Evolutionary conservation across 2,888 invertebrate genomes (phyloP), one percentile per base, ranked within the genome.

Genomic region (Diogma glabrata): DNA sequence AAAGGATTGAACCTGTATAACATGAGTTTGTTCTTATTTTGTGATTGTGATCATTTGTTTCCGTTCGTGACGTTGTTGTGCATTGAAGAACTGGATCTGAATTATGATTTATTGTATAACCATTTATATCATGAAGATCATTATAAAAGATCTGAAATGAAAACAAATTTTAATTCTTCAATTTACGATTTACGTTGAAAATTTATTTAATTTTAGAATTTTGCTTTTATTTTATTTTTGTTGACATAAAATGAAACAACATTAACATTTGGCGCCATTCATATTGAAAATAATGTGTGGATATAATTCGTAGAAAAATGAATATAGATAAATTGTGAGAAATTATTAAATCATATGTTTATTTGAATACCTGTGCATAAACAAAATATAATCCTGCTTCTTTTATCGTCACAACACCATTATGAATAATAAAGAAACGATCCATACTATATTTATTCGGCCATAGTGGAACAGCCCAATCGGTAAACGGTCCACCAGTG

Each of bases 121-220:
- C 84, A 58, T 85, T 86, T 36, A 78, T 74, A 62, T 87, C 84
- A 63, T 84, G 85, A 49, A 78, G 76, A 61, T 88, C 87, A 53
- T 84, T 72, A 64, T 87, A 88, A 67, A 82, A 86, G 54, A 89
- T 83, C 79, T 88, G 73, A 47, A 67, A 28, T 14, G 20, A 46
- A 47, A 50, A 40, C 28, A 51, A 28, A 28, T 3, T 28, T 28
- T 28, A 28, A 12, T 2, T 12, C 14, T 24, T 24, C 9, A n/a
- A 36, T 40, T 40, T 17, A 16, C 17, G 17, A 10, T 40, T n/a
- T 17, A 17, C 14, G 2, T 36, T 46, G 20, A 10, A 53, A n/a
- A 3, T 30, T 23, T 24, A 17, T 22, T 26, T 19, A n/a, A 48
- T 5, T 14, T 47, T 49, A 47, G 45, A 14, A 16, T 23, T 45